Percentiles rank a stretch among this genome's conserved stretches.
Evolutionary conservation across 2,888 invertebrate genomes (phyloP).

Genomic region (Autographa pulchrina): DNA sequence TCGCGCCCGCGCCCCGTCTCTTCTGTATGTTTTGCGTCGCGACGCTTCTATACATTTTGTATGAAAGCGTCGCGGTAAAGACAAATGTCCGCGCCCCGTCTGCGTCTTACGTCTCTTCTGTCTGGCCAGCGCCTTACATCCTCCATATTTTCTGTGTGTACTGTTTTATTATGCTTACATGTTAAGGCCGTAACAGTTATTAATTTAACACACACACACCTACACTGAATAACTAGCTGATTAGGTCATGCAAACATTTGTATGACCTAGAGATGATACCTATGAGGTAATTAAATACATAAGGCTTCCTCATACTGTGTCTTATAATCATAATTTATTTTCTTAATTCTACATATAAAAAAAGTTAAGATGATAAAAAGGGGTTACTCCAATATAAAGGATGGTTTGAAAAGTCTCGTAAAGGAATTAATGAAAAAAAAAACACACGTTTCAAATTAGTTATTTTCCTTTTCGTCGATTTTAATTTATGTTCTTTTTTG

Average conservation of each 20-base stretch:
- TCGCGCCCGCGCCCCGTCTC: too few relatives aligned
- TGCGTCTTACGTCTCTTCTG: too few relatives aligned
- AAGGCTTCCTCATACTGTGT: background rate
- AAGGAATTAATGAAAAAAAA: too few relatives aligned
- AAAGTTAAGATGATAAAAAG: background rate
- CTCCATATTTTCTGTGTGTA: background rate
- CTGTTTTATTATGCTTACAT: background rate
- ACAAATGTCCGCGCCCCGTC: too few relatives aligned
- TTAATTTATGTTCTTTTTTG: too few relatives aligned
- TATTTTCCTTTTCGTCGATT: too few relatives aligned
- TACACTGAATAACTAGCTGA: background rate
- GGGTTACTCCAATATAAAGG: too few relatives aligned
- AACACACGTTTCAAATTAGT: too few relatives aligned
- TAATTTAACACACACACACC: background rate
- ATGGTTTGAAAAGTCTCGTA: too few relatives aligned
- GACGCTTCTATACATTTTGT: too few relatives aligned
- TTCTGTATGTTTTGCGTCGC: too few relatives aligned
- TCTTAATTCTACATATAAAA: background rate
- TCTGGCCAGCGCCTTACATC: background rate
- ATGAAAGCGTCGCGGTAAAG: too few relatives aligned
- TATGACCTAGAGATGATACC: background rate
- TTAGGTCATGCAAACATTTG: conserved; percentile 6
- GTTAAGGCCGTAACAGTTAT: background rate
- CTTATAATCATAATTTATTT: background rate
- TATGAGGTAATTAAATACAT: background rate